Percentiles rank a stretch among this genome's conserved stretches.
Evolutionary conservation across 2,888 invertebrate species (phyloP).

Genomic region (Priocnemis perturbator): DNA sequence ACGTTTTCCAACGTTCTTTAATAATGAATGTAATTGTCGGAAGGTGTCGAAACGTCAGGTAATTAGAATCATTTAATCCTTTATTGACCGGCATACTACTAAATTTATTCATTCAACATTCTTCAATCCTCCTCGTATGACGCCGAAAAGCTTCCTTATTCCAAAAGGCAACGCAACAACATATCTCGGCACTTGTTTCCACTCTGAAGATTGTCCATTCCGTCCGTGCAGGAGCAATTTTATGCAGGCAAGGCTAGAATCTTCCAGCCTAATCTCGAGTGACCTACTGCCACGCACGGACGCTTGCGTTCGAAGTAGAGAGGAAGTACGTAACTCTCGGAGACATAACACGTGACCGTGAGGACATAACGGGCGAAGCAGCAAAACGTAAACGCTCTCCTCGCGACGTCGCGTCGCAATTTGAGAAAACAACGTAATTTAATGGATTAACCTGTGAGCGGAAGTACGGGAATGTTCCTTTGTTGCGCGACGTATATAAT

Average conservation of each 20-base stretch:
- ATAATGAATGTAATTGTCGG: no score
- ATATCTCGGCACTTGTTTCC: background rate
- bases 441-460: background rate
- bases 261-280: slow-evolving; percentile 42
- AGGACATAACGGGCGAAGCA: slow-evolving; percentile 51
- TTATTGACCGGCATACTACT: no score
- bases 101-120: no score
- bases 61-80: no score
- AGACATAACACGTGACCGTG: slow-evolving; percentile 58
- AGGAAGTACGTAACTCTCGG: slow-evolving; percentile 53
- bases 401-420: slow-evolving; percentile 30
- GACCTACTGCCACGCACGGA: slow-evolving; percentile 45
- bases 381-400: slow-evolving; percentile 37
- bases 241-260: slow-evolving; percentile 32
- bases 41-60: no score
- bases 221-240: background rate
- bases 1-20: no score
- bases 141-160: no score
- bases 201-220: no score
- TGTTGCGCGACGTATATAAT: background rate
- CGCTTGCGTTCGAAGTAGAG: slow-evolving; percentile 36
- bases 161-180: no score
- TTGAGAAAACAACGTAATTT: slow-evolving; percentile 37
- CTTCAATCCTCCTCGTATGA: no score
- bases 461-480: slow-evolving; percentile 1